Conservation (phyloP, 2,888 invertebrate genomes). For the Abrostola triplasia region DNA sequence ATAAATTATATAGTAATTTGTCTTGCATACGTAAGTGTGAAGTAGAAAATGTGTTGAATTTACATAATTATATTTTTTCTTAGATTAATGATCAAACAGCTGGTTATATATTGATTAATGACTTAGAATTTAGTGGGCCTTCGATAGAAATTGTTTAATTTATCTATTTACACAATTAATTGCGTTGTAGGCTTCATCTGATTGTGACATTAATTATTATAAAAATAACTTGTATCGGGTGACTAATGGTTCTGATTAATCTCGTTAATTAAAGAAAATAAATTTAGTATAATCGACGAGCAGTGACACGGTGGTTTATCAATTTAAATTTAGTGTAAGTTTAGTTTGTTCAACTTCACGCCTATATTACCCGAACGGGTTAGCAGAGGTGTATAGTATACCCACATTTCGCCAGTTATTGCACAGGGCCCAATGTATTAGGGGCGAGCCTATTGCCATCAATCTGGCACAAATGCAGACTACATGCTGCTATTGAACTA, state of each 20-base stretch:
- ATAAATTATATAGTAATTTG: slow-evolving; percentile 4
- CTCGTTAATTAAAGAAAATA: neutral
- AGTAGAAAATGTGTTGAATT: slow-evolving; percentile 16
- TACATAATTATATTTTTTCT: slow-evolving; percentile 17
- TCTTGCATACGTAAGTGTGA: slow-evolving; percentile 5
- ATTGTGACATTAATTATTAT: neutral
- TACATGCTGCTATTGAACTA: too few species aligned
- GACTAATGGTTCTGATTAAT: neutral
- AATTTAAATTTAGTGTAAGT: too few species aligned
- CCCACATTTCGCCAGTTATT: too few species aligned
- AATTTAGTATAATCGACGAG: too few species aligned
- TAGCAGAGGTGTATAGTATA: too few species aligned
- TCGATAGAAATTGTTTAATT: neutral
- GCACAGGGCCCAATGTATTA: too few species aligned
- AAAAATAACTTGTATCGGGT: neutral
- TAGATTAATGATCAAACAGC: slow-evolving; percentile 20
- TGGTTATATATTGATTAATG: slow-evolving; percentile 22
- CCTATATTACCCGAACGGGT: too few species aligned
- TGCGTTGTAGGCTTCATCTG: neutral
- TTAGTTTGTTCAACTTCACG: too few species aligned
- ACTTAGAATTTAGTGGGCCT: neutral
- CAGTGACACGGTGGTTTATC: too few species aligned
- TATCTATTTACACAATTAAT: neutral
- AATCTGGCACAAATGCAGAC: too few species aligned
- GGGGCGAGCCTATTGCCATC: too few species aligned